These are phyloP conservation scores for Dreissena rostriformis DNA, from an alignment of 1,140 invertebrate species.

Conservation along the genomic window DNA sequence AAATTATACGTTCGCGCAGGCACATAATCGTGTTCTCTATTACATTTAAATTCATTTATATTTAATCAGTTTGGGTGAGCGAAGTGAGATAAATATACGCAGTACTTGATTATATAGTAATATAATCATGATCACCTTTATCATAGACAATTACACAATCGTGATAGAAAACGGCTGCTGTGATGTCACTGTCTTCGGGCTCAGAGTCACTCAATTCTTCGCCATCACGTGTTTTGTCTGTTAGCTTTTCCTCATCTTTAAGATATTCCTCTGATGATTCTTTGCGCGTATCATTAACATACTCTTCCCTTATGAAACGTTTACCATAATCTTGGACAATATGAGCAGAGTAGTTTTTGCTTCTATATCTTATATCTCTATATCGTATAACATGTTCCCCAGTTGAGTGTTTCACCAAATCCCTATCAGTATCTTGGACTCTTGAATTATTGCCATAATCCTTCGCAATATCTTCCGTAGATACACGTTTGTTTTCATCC, in stretches of 20 bases:
- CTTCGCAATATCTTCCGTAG: no score
- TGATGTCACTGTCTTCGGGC: constrained; percentile 7
- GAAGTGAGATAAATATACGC: not conserved
- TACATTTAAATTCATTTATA: not conserved
- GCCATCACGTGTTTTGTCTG: not conserved
- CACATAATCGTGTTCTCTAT: not conserved
- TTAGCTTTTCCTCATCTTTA: not conserved
- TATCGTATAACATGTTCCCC: no score
- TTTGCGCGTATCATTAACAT: not conserved
- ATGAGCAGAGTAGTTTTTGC: no score
- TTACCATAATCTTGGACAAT: no score
- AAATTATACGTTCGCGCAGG: not conserved
- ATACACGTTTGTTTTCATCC: no score
- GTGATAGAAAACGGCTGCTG: constrained; percentile 21
- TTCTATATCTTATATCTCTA: no score
- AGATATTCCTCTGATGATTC: not conserved
- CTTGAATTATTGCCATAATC: no score
- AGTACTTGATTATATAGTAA: not conserved
- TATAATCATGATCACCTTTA: constrained; percentile 13
- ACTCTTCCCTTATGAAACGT: no score
- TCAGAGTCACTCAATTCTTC: not conserved
- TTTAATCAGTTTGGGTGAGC: not conserved
- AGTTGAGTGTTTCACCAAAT: no score
- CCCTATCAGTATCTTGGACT: no score
- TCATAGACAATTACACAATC: constrained; percentile 42